Evolutionary conservation across 2,797 vertebrate genomes (phyloP).

Genomic region (Florisuga fusca): DNA sequence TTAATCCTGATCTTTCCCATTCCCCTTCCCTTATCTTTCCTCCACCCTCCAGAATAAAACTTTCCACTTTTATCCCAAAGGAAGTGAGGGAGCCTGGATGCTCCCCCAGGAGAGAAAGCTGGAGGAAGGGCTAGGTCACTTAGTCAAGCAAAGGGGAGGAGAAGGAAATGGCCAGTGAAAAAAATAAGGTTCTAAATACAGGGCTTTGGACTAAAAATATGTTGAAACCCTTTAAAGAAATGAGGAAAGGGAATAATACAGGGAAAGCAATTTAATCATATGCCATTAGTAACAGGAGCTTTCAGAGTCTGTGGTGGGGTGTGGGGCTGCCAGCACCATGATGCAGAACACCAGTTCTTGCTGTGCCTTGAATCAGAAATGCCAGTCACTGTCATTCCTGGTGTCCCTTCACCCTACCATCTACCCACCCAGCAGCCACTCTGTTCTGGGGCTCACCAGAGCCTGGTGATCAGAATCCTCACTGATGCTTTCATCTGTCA

Average conservation of each 20-base stretch:
- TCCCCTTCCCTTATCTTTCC: not conserved
- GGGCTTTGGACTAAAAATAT: not conserved
- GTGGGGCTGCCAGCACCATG: not conserved
- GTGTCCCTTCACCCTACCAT: not conserved
- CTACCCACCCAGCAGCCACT: not conserved
- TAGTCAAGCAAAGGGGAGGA: conserved; percentile 61
- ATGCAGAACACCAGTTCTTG: not conserved
- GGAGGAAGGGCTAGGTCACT: conserved; percentile 68
- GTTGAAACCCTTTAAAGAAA: conserved; percentile 12
- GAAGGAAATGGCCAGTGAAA: conserved; percentile 56
- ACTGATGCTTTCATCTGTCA: not conserved
- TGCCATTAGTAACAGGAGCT: not conserved
- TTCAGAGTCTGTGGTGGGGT: not conserved
- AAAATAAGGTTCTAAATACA: conserved; percentile 24
- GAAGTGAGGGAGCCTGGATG: conserved; percentile 42
- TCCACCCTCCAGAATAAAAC: not conserved
- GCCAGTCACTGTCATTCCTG: not conserved
- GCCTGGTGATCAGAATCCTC: not conserved
- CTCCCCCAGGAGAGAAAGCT: not conserved
- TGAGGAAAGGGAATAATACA: not conserved
- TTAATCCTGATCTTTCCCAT: not conserved
- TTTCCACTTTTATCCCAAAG: conserved; percentile 4
- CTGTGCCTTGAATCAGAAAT: not conserved
- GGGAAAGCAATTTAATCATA: not conserved
- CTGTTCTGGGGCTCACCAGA: not conserved